Evolutionary conservation across 2,888 invertebrate species (phyloP).

Genomic region (Anodontia alba): DNA sequence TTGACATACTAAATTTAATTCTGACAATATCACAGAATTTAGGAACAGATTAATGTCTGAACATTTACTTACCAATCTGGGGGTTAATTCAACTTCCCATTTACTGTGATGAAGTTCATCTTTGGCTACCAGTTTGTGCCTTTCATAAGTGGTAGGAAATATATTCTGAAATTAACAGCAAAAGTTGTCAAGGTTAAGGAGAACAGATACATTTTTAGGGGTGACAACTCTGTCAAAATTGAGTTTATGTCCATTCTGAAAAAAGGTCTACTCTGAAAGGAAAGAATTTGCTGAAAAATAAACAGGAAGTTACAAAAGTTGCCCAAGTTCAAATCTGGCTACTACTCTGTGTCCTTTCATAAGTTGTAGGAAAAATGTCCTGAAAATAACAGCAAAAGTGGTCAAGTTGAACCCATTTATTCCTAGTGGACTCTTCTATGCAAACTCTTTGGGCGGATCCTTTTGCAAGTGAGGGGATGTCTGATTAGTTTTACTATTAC

Average conservation of each 20-base stretch:
- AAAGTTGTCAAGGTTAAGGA: neutral
- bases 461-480: no score
- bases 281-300: no score
- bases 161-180: constrained; percentile 65
- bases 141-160: constrained; percentile 74
- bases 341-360: constrained; percentile 77
- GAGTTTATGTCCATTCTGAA: no score
- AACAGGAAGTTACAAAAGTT: no score
- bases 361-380: constrained; percentile 73
- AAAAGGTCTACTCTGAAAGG: no score
- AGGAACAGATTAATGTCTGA: no score
- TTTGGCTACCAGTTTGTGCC: constrained; percentile 74
- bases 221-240: no score
- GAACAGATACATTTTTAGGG: neutral
- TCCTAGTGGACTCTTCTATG: no score
- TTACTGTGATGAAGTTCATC: constrained; percentile 70
- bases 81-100: constrained; percentile 62
- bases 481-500: no score
- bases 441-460: no score
- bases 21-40: no score
- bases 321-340: constrained; percentile 70
- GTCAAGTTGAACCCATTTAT: neutral
- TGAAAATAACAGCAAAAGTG: constrained; percentile 47
- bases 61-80: constrained; percentile 64
- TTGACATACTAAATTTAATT: no score